A percentile compares a stretch with the other conserved stretches of the same genome.
Evolutionary conservation across 1,140 invertebrate species (phyloP).

Genomic region (Euschistus heros): DNA sequence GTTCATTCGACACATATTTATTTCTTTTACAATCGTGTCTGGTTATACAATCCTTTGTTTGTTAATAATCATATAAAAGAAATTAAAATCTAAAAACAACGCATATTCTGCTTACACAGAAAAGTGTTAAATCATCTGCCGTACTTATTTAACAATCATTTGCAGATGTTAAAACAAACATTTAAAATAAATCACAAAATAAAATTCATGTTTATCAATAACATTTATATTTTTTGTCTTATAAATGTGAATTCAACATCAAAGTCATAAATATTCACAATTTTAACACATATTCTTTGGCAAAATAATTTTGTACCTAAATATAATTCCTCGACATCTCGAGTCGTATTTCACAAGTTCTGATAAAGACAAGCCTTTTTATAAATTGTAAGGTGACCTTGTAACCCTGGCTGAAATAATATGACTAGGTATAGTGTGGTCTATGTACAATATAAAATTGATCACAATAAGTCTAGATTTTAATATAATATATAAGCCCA

Average conservation of each 20-base stretch:
- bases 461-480: not conserved
- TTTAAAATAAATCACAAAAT: not conserved
- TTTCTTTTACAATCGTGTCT: not conserved
- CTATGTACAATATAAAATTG: not conserved
- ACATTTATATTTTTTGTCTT: not conserved
- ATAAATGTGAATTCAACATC: conserved; percentile 7
- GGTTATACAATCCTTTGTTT: not conserved
- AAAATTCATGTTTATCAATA: not conserved
- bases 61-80: not conserved
- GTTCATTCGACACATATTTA: conserved; percentile 6
- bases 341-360: conserved; percentile 5
- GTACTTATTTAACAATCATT: no score
- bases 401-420: not conserved
- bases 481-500: not conserved
- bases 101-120: no score
- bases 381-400: not conserved
- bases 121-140: no score
- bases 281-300: conserved; percentile 13
- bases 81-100: no score
- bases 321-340: not conserved
- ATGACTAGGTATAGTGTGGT: not conserved
- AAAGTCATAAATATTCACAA: not conserved
- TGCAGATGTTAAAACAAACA: not conserved
- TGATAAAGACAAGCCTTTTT: conserved; percentile 1
- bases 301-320: conserved; percentile 7